Evolutionary conservation across 2,113 vertebrate species (phyloP), one percentile per base, ranked within the genome.

Genomic region (Triplophysa rosa): DNA sequence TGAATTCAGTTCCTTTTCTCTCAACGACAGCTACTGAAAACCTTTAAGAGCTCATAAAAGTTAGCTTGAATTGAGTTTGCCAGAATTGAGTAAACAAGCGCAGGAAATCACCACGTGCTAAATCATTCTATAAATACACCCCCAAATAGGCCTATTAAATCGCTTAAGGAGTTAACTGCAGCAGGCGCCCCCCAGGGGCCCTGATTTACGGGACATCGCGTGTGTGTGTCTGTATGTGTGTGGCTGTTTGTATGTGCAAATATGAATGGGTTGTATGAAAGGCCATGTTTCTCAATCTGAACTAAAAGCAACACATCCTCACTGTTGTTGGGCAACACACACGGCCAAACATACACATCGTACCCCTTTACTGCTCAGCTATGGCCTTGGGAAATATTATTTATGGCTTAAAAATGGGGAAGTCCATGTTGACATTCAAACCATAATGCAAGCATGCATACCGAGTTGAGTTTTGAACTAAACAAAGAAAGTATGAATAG

Each of bases 81-180:
- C n/a, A 47, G 40, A 47, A 47, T 47, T 45, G 59, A 37, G 68
- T 63, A 63, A 79, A 63, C 67, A 79, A 69, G 40, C 24, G 24
- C 47, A 63, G 78, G 68, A 70, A 79, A 79, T 71, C 59, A 65
- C 65, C 67, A 72, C 47, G 68, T 56, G 67, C 61, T 80, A 80
- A 73, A 80, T 80, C 78, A 71, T 80, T 71, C 78, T 73, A 80
- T 80, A 73, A 80, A 80, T 73, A 17, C 45, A 65, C 26, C 47
- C 67, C 16, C 59, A 66, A 58, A 80, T 42, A 73, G 45, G 68
- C 59, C 78, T 80, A 80, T 80, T 65, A 80, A 80, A 63, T 65
- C 21, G 61, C 61, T 80, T 80, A 65, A 71, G 33, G 78, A 73
- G 68, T 73, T 71, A 79, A 79, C 56, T n/a, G 77, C 54, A 21